Evolutionary conservation across 2,888 invertebrate genomes (phyloP).

Genomic region (Callosobruchus maculatus): DNA sequence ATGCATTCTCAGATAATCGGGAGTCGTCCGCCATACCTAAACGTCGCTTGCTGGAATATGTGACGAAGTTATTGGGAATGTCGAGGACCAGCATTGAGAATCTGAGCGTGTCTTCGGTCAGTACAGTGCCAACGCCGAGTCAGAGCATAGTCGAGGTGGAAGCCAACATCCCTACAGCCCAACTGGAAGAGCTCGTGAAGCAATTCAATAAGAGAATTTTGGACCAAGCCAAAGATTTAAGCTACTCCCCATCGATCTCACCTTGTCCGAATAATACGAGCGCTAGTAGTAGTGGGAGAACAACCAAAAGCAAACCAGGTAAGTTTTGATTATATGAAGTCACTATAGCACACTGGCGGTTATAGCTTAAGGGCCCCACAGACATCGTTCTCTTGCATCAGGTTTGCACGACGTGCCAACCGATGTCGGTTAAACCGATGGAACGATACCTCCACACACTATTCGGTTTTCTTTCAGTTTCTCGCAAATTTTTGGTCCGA

Average conservation of each 20-base stretch:
- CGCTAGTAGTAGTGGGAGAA: constrained; percentile 2
- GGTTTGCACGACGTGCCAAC: no score
- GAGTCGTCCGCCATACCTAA: neutral
- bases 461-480: no score
- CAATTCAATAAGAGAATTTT: constrained; percentile 32
- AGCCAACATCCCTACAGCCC: constrained; percentile 36
- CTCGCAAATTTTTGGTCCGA: no score
- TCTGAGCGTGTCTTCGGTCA: constrained; percentile 45
- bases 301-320: neutral
- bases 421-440: no score
- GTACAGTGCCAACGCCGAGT: constrained; percentile 50
- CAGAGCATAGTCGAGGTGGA: constrained; percentile 50
- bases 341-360: no score
- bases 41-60: constrained; percentile 34
- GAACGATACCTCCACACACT: no score
- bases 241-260: constrained; percentile 17
- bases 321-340: no score
- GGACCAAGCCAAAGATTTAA: constrained; percentile 28
- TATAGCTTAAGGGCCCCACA: no score
- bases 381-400: no score
- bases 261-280: constrained; percentile 16
- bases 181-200: constrained; percentile 23
- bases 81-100: constrained; percentile 48
- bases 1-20: neutral
- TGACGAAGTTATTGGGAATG: constrained; percentile 54